Evolutionary conservation across 1,140 invertebrate genomes (phyloP).

Genomic region (Pogonus chalceus): DNA sequence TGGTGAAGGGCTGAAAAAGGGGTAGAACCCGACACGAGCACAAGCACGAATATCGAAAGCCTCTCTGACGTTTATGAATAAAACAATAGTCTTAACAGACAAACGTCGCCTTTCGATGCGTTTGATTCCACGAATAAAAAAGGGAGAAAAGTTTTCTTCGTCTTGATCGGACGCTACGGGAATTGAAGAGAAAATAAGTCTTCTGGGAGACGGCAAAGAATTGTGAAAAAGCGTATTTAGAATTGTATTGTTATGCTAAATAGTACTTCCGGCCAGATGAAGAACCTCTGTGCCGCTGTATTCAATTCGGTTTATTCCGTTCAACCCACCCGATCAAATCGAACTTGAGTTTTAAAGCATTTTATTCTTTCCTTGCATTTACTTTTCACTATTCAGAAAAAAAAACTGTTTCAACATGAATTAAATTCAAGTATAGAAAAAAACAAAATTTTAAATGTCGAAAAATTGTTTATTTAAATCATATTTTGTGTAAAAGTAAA

Average conservation of each 20-base stretch:
- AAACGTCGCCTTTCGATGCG: conserved; percentile 8
- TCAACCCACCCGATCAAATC: too few relatives aligned
- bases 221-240: conserved; percentile 10
- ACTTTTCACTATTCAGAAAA: too few relatives aligned
- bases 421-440: too few relatives aligned
- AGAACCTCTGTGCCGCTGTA: too few relatives aligned
- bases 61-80: conserved; percentile 10
- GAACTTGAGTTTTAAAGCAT: too few relatives aligned
- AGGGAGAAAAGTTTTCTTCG: conserved; percentile 1
- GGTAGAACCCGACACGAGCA: background rate
- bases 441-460: too few relatives aligned
- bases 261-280: background rate
- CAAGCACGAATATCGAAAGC: background rate
- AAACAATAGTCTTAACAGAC: conserved; percentile 10
- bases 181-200: conserved; percentile 4
- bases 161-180: background rate
- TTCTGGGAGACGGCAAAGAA: background rate
- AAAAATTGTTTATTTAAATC: too few relatives aligned
- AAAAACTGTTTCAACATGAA: too few relatives aligned
- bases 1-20: too few relatives aligned
- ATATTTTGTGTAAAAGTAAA: too few relatives aligned
- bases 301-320: too few relatives aligned
- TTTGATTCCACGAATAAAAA: conserved; percentile 9
- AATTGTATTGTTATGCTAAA: conserved; percentile 11
- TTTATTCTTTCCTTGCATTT: too few relatives aligned